Conservation (phyloP, 2,888 invertebrate genomes). For the Athalia rosae region DNA sequence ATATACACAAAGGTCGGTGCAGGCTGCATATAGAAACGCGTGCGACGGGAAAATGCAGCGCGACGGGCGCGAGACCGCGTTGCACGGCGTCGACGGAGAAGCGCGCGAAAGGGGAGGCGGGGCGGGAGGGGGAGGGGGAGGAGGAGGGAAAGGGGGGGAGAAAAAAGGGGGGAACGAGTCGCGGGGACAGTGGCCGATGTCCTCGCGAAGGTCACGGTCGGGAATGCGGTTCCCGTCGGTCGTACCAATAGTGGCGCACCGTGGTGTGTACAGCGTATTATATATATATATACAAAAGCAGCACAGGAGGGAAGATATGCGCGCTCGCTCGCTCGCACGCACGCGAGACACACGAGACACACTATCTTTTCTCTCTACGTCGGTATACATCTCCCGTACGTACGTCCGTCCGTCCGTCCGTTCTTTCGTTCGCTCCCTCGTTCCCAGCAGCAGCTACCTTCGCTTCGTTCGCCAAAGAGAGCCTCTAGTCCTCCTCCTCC, state of each 20-base stretch:
- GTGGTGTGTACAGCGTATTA: too few relatives aligned
- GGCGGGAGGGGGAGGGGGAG: constrained; percentile 38
- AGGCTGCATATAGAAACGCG: too few relatives aligned
- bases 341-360: constrained; percentile 27
- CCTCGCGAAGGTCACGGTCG: constrained; percentile 74
- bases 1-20: too few relatives aligned
- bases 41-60: too few relatives aligned
- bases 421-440: constrained; percentile 68
- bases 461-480: neutral
- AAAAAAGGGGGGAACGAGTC: constrained; percentile 60
- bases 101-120: too few relatives aligned
- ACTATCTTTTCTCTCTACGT: neutral
- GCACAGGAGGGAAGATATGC: neutral
- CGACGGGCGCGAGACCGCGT: too few relatives aligned
- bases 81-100: too few relatives aligned
- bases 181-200: constrained; percentile 72
- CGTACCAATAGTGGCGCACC: constrained; percentile 67
- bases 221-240: constrained; percentile 72
- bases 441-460: neutral
- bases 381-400: too few relatives aligned
- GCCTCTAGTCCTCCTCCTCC: too few relatives aligned
- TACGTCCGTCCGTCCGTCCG: too few relatives aligned
- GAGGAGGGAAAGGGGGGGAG: constrained; percentile 30
- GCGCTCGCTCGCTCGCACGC: too few relatives aligned
- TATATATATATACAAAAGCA: too few relatives aligned